A percentile compares a stretch with the other conserved stretches of the same genome.
Conservation (phyloP, 1,140 invertebrate species). For the Hydropsyche tenuis region DNA sequence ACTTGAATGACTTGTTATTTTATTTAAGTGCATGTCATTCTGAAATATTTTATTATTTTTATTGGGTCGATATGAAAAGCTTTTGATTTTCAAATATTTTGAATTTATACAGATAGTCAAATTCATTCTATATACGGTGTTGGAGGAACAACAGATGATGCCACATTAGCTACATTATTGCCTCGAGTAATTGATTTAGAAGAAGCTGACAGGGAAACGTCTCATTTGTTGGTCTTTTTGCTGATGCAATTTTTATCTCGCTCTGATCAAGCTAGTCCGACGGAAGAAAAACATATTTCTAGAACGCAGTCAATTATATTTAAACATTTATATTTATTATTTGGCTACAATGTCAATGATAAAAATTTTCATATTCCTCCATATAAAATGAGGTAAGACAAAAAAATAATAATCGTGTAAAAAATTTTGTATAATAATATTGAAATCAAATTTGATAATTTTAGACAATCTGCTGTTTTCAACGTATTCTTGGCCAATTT, state of each 20-base stretch:
- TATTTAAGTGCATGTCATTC: conserved; percentile 3
- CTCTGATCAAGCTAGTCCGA: conserved; percentile 76
- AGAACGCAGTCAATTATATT: conserved; percentile 89
- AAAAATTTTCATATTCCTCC: conserved; percentile 91
- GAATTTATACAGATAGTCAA: conserved; percentile 71
- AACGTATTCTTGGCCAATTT: conserved; percentile 94
- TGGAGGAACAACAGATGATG: conserved; percentile 72
- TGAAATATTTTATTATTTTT: not conserved
- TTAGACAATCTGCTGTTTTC: conserved; percentile 88
- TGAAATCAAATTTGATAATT: conserved; percentile 52
- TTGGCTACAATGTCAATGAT: conserved; percentile 93
- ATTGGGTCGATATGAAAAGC: too few species aligned
- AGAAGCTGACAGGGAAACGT: conserved; percentile 94
- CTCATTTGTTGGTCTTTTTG: conserved; percentile 93
- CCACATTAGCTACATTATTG: conserved; percentile 70
- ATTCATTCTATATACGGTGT: conserved; percentile 72
- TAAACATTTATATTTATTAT: conserved; percentile 88
- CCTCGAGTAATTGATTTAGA: conserved; percentile 89
- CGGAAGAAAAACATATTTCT: conserved; percentile 80
- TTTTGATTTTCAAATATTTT: too few species aligned
- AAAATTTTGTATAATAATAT: not conserved
- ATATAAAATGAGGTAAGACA: conserved; percentile 75
- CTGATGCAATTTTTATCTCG: conserved; percentile 94
- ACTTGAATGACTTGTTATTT: too few species aligned
- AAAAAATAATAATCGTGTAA: not conserved